Evolutionary conservation across 2,113 vertebrate genomes (phyloP), one percentile per base, ranked within the genome.

Genomic region (Silurus asotus): DNA sequence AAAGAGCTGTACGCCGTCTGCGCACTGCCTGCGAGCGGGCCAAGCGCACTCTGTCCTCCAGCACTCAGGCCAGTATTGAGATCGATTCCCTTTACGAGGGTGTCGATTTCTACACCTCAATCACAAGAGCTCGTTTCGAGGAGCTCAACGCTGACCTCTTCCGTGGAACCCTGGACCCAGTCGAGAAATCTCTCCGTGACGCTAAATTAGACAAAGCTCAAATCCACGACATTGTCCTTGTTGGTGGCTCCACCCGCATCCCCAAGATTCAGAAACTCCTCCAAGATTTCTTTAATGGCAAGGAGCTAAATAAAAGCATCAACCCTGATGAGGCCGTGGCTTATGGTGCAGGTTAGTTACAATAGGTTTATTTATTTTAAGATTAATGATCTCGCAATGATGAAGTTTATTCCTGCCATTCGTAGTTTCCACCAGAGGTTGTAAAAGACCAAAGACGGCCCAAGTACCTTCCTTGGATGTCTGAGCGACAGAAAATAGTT

Each of bases 21-120:
- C 95, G 94, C 88, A 95, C 94, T 0, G 95, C 95, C 10, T 96
- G 95, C 0, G 95, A 96, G 89, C 90, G 94, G 70, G 95, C 95
- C 1, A 96, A 96, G 92, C 94, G 95, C 87, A 96, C 95, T 51
- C 90, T 96, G 85, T 96, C 95, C 84, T 95, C 95, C 90, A 96
- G 95, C 93, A 94, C 94, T 70, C 95, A 95, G 91, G 95, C 95
- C 88, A 96, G 94, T 88, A 94, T 96, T 4, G 95, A 95, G 78
- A 94, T 96, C 3, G 97, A 99, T 89, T 97, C 97, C 4, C 94
- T 99, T 0, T 98, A 95, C 0, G 98, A 99, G 92, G 98, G 98
- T 37, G 95, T 97, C 61, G 98, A 99, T 86, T 98, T 98, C 95
- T 99, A 98, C 93, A 99, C 98, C 0, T 98, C 98, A 79, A 98